Conservation (phyloP, 2,797 vertebrate species). For the Numenius phaeopus region DNA sequence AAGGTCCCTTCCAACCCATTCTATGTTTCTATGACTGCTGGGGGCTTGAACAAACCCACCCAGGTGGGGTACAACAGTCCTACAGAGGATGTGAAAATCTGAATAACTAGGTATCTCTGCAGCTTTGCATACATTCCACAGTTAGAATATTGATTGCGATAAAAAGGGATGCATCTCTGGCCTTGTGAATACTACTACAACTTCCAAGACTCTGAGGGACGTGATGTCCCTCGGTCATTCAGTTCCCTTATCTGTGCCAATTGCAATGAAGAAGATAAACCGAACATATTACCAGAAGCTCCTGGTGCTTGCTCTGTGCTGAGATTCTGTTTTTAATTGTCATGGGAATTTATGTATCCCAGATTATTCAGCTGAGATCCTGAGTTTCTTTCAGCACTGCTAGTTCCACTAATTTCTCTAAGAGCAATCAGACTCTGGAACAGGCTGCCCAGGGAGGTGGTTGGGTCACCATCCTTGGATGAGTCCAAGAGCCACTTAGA, state of each 20-base stretch:
- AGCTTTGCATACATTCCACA: background rate
- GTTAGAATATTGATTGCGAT: fast-evolving
- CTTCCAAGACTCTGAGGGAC: background rate
- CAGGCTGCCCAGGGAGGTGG: no score
- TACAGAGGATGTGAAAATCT: fast-evolving
- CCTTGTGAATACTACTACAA: background rate
- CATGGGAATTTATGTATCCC: background rate
- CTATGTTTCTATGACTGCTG: background rate
- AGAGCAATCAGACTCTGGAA: no score
- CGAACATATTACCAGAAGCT: background rate
- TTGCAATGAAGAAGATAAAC: background rate
- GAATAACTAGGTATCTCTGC: background rate
- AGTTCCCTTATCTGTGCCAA: background rate
- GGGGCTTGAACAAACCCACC: background rate
- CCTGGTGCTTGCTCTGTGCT: background rate
- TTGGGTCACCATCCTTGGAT: no score
- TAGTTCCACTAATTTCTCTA: background rate
- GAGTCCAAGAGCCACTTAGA: no score
- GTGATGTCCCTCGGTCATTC: background rate
- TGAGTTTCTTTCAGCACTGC: background rate
- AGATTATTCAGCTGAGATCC: background rate
- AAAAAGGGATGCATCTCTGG: background rate
- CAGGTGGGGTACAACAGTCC: background rate
- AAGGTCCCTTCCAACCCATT: no score
- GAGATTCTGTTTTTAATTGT: background rate